These are phyloP conservation scores for Syngnathoides biaculeatus DNA, from an alignment of 2,113 vertebrate genomes.

Conservation along the genomic window DNA sequence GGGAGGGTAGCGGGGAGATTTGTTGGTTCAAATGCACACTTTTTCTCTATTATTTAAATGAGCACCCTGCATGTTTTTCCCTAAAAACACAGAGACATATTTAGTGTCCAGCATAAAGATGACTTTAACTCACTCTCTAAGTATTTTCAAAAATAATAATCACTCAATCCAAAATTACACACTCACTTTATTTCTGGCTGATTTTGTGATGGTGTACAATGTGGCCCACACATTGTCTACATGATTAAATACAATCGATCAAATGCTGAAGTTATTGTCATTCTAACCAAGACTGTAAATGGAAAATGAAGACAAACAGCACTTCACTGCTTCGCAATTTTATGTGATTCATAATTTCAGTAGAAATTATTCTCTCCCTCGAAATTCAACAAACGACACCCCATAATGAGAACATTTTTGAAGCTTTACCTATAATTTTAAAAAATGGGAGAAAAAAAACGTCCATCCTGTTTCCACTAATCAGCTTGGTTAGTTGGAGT, in stretches of 20 bases:
- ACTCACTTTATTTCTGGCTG: slow-evolving; percentile 33
- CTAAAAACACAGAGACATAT: slow-evolving; percentile 57
- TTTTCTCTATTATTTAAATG: slow-evolving; percentile 70
- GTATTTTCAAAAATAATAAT: slow-evolving; percentile 36
- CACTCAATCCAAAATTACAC: slow-evolving; percentile 44
- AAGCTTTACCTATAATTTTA: too few relatives aligned
- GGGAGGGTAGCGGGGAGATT: slow-evolving; percentile 42
- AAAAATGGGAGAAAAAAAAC: too few relatives aligned
- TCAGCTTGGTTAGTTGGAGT: too few relatives aligned
- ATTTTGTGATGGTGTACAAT: slow-evolving; percentile 30
- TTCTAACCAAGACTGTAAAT: not conserved
- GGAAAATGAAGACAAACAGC: not conserved
- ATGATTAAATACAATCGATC: slow-evolving; percentile 1
- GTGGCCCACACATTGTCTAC: slow-evolving; percentile 12
- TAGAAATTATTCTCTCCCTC: too few relatives aligned
- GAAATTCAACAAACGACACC: too few relatives aligned
- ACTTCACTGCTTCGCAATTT: too few relatives aligned
- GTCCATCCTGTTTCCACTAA: too few relatives aligned
- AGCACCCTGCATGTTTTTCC: slow-evolving; percentile 52
- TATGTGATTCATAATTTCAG: too few relatives aligned
- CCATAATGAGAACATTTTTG: too few relatives aligned
- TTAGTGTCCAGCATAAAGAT: slow-evolving; percentile 49
- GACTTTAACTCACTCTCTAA: slow-evolving; percentile 47
- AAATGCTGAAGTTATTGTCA: slow-evolving; percentile 2
- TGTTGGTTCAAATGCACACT: slow-evolving; percentile 69